These are phyloP conservation scores for Solea solea DNA, from an alignment of 2,113 vertebrate species.

Conservation along the genomic window DNA sequence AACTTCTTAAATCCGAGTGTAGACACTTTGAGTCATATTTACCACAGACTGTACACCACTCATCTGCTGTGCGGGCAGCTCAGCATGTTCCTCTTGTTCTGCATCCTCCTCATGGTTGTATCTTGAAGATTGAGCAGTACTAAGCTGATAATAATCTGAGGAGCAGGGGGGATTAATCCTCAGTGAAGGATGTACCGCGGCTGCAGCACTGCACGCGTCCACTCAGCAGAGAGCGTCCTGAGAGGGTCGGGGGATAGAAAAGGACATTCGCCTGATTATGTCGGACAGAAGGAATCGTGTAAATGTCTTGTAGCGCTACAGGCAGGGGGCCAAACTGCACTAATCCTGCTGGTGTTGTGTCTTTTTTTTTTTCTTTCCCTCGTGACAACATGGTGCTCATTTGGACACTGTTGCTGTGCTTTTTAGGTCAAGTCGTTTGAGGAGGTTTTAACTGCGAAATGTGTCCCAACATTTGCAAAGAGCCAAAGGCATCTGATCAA, in stretches of 20 bases:
- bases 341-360: slow-evolving; percentile 78
- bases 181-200: slow-evolving; percentile 35
- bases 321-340: slow-evolving; percentile 26
- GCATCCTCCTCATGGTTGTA: slow-evolving; percentile 61
- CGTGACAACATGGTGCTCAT: slow-evolving; percentile 78
- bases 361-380: slow-evolving; percentile 62
- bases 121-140: slow-evolving; percentile 66
- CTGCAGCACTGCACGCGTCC: slow-evolving; percentile 23
- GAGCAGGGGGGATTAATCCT: slow-evolving; percentile 69
- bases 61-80: slow-evolving; percentile 32
- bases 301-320: slow-evolving; percentile 54
- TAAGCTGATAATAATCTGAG: slow-evolving; percentile 73
- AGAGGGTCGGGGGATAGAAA: slow-evolving; percentile 39
- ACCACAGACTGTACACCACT: slow-evolving; percentile 50
- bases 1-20: slow-evolving; percentile 62
- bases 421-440: slow-evolving; percentile 68
- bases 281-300: slow-evolving; percentile 70
- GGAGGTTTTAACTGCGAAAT: background rate
- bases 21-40: slow-evolving; percentile 49
- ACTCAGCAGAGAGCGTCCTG: slow-evolving; percentile 24
- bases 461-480: background rate
- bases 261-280: slow-evolving; percentile 71
- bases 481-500: background rate
- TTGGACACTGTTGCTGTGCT: slow-evolving; percentile 79
- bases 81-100: slow-evolving; percentile 68